A percentile compares a stretch with the other conserved stretches of the same genome.
phyloP scores from a whole-genome alignment of 1,140 invertebrate genomes.

The Eciton burchellii region DNA sequence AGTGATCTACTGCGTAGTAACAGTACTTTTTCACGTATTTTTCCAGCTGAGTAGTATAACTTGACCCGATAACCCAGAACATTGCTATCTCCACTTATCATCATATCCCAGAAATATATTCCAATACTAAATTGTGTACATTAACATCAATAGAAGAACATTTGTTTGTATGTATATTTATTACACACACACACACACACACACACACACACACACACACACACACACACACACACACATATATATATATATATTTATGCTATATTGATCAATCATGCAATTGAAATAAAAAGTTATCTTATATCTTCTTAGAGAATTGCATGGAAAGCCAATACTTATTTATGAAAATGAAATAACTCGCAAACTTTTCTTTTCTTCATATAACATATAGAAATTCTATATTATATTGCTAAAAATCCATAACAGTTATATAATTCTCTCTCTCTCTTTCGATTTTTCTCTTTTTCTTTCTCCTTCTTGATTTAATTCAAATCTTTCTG shows the following conservation, averaged over 20 bases:
- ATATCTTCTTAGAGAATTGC: not conserved
- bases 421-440: too few relatives aligned
- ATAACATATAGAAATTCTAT: not conserved
- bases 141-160: not conserved
- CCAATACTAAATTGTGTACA: not conserved
- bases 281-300: constrained; percentile 33
- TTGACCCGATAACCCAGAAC: constrained; percentile 55
- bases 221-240: not conserved
- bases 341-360: not conserved
- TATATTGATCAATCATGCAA: not conserved
- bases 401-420: not conserved
- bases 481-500: not conserved
- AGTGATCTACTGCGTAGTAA: constrained; percentile 37
- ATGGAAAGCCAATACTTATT: not conserved
- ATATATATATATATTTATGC: not conserved
- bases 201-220: not conserved
- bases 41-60: constrained; percentile 25
- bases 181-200: not conserved
- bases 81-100: constrained; percentile 44
- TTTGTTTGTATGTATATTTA: too few relatives aligned
- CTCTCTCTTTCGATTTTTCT: too few relatives aligned
- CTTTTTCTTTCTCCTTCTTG: too few relatives aligned
- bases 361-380: not conserved
- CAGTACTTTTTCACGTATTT: constrained; percentile 20
- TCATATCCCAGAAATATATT: not conserved